Evolutionary conservation across 2,113 vertebrate species (phyloP), one percentile per base, ranked within the genome.

Genomic region (Egretta garzetta): DNA sequence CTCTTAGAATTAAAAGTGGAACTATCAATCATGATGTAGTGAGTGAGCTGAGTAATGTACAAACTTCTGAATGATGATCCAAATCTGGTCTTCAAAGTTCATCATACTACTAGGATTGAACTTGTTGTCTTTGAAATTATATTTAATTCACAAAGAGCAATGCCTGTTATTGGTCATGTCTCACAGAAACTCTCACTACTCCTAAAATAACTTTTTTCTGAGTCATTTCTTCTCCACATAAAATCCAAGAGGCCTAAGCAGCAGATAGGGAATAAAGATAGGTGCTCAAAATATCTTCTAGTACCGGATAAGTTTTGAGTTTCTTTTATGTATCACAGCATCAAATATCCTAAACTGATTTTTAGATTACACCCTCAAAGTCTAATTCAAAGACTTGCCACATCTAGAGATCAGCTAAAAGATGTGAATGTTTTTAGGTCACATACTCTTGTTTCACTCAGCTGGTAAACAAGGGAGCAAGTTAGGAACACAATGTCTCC

Each of bases 1-100:
- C 20, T 70, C 45, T 76, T n/a, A 79, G 20, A 59, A 12, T 62
- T 68, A 45, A 58, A 76, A 45, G 50, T 1, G 1, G 35, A 74
- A 37, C 7, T 62, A 28, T 63, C 45, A 73, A 10, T 35, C 0
- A 0, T 52, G 41, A 52, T 56, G 87, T 7, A 62, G 27, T 62
- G 20, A 90, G 12, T 11, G 10, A 63, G 41, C 27, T 43, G 26
- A 59, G 27, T 37, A 80, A 72, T 5, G 18, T 23, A 32, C 22
- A 70, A 62, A 84, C 14, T 86, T 88, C 26, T 55, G n/a, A 90
- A 92, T 22, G 8, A 41, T 67, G 45, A 58, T 52, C 33, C 4
- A 63, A 66, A 33, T 63, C 21, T 47, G 3, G 52, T 63, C 41
- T 59, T 92, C 0, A 0, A 81, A 80, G 35, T 74, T 91, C 33